Conservation (phyloP, 2,113 vertebrate species). For the Tylochromis polylepis region DNA sequence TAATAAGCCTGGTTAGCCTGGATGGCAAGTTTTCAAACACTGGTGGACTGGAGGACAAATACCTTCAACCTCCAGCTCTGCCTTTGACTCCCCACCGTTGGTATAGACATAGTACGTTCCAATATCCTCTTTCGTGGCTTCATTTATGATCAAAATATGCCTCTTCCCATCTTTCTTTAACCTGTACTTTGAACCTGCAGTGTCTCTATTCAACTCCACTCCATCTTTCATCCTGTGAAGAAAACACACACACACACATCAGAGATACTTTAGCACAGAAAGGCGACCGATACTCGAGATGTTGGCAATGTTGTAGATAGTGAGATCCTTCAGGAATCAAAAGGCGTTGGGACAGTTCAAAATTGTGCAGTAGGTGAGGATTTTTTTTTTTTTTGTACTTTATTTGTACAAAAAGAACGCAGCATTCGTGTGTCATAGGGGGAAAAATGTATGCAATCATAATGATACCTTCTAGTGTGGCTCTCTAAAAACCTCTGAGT, state of each 20-base stretch:
- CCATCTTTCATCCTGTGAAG: slow-evolving; percentile 86
- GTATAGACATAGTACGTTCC: slow-evolving; percentile 80
- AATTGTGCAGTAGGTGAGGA: not conserved
- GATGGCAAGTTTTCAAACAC: not conserved
- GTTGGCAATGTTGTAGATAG: not conserved
- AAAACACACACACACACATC: not conserved
- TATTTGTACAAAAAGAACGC: not conserved
- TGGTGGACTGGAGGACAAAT: not conserved
- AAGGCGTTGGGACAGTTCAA: not conserved
- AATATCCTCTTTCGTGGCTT: slow-evolving; percentile 77
- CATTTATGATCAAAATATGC: slow-evolving; percentile 84
- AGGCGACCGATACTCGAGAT: not conserved
- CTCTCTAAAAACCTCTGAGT: not conserved
- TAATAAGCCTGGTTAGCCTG: not conserved
- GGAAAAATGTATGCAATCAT: not conserved
- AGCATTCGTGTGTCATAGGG: accelerated
- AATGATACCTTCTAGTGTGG: not conserved
- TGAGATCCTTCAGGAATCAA: not conserved
- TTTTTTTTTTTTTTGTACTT: not conserved
- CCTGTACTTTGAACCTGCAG: slow-evolving; percentile 78
- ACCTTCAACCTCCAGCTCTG: slow-evolving; percentile 88
- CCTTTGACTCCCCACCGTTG: slow-evolving; percentile 85
- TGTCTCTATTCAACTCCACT: slow-evolving; percentile 82
- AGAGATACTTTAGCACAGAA: not conserved
- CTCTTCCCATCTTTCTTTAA: slow-evolving; percentile 89